These are phyloP conservation scores for Columba livia DNA, from an alignment of 2,113 vertebrate genomes.

Conservation along the genomic window DNA sequence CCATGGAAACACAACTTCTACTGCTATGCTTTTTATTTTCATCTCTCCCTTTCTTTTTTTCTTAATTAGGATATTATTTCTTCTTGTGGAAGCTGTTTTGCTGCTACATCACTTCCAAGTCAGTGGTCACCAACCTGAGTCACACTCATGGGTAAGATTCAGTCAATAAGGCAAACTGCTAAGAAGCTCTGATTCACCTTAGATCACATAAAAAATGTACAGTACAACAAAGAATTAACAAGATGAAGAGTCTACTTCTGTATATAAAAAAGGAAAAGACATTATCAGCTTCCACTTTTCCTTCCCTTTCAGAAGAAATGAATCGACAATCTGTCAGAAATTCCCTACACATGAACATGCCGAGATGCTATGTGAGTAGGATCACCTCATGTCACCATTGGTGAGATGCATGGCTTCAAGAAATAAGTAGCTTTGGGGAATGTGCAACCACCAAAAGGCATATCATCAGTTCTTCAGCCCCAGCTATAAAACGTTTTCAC, in stretches of 20 bases:
- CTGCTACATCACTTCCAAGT: neutral
- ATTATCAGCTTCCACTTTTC: neutral
- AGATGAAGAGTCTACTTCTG: neutral
- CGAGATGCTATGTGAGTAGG: neutral
- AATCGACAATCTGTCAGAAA: neutral
- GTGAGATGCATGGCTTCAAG: neutral
- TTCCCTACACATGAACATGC: neutral
- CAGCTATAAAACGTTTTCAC: neutral
- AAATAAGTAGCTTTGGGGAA: neutral
- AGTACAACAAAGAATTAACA: neutral
- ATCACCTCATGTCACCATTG: neutral
- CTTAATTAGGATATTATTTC: neutral
- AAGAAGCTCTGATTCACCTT: neutral
- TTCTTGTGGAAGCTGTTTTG: neutral
- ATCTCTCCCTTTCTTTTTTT: neutral
- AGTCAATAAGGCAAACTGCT: neutral
- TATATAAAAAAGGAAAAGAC: neutral
- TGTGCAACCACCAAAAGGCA: neutral
- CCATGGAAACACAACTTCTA: neutral
- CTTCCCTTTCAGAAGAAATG: neutral
- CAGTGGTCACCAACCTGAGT: neutral
- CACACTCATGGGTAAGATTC: neutral
- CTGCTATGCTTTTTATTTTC: neutral
- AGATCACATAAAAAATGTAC: neutral
- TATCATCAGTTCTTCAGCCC: neutral